Conservation (phyloP, 2,888 invertebrate species). For the Pseudoips prasinana region DNA sequence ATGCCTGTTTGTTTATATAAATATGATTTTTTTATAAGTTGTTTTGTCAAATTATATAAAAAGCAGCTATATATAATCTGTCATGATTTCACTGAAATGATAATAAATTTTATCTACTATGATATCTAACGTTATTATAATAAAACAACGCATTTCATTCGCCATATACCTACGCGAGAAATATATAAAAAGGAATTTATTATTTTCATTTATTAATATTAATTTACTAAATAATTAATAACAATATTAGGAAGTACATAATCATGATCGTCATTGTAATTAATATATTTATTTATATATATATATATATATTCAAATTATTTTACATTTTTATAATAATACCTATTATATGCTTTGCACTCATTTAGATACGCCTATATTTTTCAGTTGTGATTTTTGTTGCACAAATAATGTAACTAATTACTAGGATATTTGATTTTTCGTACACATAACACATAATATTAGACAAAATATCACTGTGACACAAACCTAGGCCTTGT, state of each 20-base stretch:
- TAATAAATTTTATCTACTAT: no score
- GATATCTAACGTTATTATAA: no score
- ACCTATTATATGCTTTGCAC: conserved; percentile 34
- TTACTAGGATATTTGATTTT: no score
- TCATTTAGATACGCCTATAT: conserved; percentile 27
- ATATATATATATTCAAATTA: conserved; percentile 25
- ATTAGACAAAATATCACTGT: no score
- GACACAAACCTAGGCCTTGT: no score
- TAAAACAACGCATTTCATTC: no score
- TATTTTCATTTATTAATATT: conserved; percentile 19
- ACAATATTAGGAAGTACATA: conserved; percentile 56
- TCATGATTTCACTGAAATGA: neutral
- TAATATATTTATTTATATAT: conserved; percentile 29
- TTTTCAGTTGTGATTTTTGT: conserved; percentile 26
- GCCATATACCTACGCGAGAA: conserved; percentile 24
- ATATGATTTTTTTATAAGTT: no score
- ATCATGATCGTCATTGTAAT: conserved; percentile 33
- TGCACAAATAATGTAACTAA: conserved; percentile 21
- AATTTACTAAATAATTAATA: conserved; percentile 55
- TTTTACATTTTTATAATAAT: conserved; percentile 32
- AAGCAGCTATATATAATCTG: no score
- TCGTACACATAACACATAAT: no score
- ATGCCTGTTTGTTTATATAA: no score
- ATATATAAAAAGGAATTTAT: conserved; percentile 31
- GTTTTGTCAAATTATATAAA: no score